Evolutionary conservation across 92 coral and sea anemone genomes (phyloP).

Genomic region (Zoanthus sansibaricus): DNA sequence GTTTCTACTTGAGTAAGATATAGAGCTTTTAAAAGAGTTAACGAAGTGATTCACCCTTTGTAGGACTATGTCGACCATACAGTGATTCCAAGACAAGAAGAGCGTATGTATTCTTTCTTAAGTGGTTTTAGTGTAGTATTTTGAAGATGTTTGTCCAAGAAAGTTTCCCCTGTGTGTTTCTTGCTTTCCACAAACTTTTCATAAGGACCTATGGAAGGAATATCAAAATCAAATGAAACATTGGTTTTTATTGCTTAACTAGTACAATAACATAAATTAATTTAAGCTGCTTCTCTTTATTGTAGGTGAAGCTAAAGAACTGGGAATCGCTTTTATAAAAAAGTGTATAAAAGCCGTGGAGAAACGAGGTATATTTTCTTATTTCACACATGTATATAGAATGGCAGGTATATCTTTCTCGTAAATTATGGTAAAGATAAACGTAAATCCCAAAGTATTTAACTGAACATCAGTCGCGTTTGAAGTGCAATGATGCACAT

Average conservation of each 20-base stretch:
- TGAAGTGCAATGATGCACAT: too few relatives aligned
- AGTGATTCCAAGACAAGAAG: slow-evolving; percentile 43
- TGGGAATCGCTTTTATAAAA: slow-evolving; percentile 81
- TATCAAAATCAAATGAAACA: not conserved
- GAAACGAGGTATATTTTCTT: slow-evolving; percentile 75
- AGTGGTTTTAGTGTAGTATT: not conserved
- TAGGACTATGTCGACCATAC: slow-evolving; percentile 36
- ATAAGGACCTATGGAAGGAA: not conserved
- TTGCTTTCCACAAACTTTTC: too few relatives aligned
- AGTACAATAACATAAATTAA: not conserved
- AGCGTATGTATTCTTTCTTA: slow-evolving; percentile 9
- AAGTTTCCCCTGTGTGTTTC: too few relatives aligned
- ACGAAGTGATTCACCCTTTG: not conserved
- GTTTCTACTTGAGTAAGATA: not conserved
- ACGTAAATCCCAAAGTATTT: too few relatives aligned
- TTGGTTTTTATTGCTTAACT: not conserved
- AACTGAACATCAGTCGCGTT: too few relatives aligned
- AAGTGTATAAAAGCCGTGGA: slow-evolving; percentile 93
- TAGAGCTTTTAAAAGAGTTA: not conserved
- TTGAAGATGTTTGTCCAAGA: not conserved
- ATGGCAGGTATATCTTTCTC: not conserved
- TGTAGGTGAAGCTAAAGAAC: slow-evolving; percentile 73
- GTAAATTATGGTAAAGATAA: too few relatives aligned
- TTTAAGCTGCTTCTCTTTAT: not conserved
- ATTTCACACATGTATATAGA: not conserved